These are phyloP conservation scores for Sitta carolinensis DNA, from an alignment of 2,797 vertebrate species.

Conservation along the genomic window DNA sequence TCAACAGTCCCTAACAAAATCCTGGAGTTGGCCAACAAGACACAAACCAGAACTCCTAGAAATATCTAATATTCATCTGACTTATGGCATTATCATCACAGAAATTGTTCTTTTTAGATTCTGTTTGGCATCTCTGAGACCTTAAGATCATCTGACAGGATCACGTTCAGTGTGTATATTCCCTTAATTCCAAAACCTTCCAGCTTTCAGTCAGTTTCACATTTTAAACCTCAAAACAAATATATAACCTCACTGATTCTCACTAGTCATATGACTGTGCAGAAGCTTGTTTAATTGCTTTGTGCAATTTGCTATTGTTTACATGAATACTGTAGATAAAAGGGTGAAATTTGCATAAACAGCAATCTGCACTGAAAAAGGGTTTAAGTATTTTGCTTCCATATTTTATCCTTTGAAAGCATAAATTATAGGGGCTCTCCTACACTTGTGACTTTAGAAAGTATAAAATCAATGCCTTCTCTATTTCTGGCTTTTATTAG, in stretches of 20 bases:
- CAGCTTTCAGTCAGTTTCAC: not conserved
- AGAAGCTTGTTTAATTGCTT: not conserved
- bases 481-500: constrained; percentile 1
- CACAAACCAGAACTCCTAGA: constrained; percentile 1
- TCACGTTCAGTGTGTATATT: not conserved
- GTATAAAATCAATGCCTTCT: not conserved
- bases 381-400: not conserved
- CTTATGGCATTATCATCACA: not conserved
- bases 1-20: not conserved
- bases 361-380: not conserved
- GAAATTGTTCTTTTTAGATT: not conserved
- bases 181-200: not conserved
- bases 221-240: not conserved
- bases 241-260: not conserved
- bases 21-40: not conserved
- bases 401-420: not conserved
- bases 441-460: not conserved
- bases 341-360: not conserved
- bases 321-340: not conserved
- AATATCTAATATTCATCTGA: not conserved
- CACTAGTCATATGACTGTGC: not conserved
- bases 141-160: not conserved
- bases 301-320: not conserved
- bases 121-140: not conserved
- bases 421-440: not conserved